These are phyloP conservation scores for Prosopocoilus inquinatus DNA, from an alignment of 2,888 invertebrate species.

Conservation along the genomic window DNA sequence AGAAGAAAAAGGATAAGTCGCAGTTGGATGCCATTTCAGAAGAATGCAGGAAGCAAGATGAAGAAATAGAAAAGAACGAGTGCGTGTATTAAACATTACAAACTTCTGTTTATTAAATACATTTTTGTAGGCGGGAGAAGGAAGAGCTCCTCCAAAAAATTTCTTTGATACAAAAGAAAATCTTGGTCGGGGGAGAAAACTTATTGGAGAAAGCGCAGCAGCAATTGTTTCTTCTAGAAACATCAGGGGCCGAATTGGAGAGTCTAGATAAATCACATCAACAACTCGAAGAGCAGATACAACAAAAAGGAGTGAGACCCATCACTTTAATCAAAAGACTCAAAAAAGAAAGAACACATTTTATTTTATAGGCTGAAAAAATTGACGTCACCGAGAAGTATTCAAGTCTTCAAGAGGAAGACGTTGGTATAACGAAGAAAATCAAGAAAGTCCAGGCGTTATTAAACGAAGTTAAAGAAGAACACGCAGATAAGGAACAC, in stretches of 20 bases:
- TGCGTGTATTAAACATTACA: conserved; percentile 30
- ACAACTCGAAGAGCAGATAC: conserved; percentile 75
- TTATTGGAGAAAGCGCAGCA: conserved; percentile 94
- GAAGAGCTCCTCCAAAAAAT: conserved; percentile 82
- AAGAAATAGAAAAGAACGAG: conserved; percentile 47
- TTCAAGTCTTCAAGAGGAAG: conserved; percentile 92
- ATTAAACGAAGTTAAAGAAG: conserved; percentile 81
- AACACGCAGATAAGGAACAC: conserved; percentile 81
- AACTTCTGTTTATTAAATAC: neutral
- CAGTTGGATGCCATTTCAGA: conserved; percentile 32
- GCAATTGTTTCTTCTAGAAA: conserved; percentile 85
- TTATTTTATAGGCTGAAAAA: conserved; percentile 68
- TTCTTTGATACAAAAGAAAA: conserved; percentile 88
- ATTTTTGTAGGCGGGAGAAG: conserved; percentile 63
- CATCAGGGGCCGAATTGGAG: conserved; percentile 80
- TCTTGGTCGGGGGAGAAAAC: conserved; percentile 97
- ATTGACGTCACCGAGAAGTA: conserved; percentile 94
- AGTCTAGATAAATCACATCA: conserved; percentile 76
- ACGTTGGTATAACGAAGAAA: conserved; percentile 87
- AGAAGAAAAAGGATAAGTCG: conserved; percentile 26
- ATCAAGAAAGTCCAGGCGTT: conserved; percentile 85
- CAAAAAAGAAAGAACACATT: conserved; percentile 6
- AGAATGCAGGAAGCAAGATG: conserved; percentile 41
- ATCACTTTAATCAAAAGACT: neutral
- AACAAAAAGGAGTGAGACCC: conserved; percentile 73